A percentile compares a stretch with the other conserved stretches of the same genome.
Conservation (phyloP, 2,888 invertebrate species). For the Griposia aprilina region DNA sequence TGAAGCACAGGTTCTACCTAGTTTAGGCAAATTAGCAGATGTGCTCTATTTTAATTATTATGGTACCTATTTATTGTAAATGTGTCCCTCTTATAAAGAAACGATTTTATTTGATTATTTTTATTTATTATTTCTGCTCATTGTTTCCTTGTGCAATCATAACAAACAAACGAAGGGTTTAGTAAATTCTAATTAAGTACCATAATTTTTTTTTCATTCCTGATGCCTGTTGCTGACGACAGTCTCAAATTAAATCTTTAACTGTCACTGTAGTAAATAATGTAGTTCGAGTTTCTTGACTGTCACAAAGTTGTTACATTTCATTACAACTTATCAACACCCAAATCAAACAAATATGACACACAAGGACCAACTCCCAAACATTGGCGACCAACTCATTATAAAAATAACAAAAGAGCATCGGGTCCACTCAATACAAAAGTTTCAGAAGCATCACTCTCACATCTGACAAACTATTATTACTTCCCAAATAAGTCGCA, state of each 20-base stretch:
- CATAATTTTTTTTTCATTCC: background rate
- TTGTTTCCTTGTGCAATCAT: background rate
- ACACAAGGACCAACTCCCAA: background rate
- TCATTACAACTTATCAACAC: background rate
- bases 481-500: conserved; percentile 42
- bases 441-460: conserved; percentile 45
- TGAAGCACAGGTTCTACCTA: too few species aligned
- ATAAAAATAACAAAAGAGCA: conserved; percentile 44
- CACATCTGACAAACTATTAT: conserved; percentile 51
- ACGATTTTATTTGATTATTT: too few species aligned
- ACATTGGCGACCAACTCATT: conserved; percentile 43
- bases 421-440: conserved; percentile 27
- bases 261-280: conserved; percentile 1
- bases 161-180: background rate
- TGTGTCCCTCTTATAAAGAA: too few species aligned
- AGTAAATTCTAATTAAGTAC: background rate
- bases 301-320: conserved; percentile 15
- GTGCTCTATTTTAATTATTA: too few species aligned
- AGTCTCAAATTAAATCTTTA: background rate
- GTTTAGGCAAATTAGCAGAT: too few species aligned
- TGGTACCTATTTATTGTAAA: too few species aligned
- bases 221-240: background rate
- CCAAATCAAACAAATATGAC: conserved; percentile 28
- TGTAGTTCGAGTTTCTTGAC: background rate
- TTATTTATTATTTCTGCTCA: background rate